These are phyloP conservation scores for Stigmatopora argus DNA, from an alignment of 2,113 vertebrate genomes.

Conservation along the genomic window DNA sequence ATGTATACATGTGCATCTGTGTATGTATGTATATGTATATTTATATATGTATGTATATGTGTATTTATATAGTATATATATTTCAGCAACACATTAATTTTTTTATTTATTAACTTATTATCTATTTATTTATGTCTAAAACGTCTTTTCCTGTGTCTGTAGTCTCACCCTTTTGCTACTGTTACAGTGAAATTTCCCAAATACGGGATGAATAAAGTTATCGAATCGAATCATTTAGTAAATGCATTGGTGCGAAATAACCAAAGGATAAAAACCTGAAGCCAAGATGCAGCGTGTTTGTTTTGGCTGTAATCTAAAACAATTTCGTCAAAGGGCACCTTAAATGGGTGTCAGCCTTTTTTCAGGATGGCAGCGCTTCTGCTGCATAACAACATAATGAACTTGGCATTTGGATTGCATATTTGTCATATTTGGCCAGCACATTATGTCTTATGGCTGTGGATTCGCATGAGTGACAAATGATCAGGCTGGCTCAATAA, in stretches of 20 bases:
- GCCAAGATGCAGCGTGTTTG: background rate
- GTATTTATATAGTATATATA: too few relatives aligned
- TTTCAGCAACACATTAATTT: too few relatives aligned
- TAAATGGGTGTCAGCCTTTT: slow-evolving; percentile 1
- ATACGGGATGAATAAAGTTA: too few relatives aligned
- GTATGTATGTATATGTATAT: too few relatives aligned
- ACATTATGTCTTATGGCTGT: background rate
- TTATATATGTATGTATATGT: too few relatives aligned
- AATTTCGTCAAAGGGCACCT: slow-evolving; percentile 12
- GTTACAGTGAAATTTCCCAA: too few relatives aligned
- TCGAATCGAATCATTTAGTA: too few relatives aligned
- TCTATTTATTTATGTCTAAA: too few relatives aligned
- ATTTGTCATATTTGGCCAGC: slow-evolving; percentile 5
- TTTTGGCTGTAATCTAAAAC: slow-evolving; percentile 8
- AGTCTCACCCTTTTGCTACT: too few relatives aligned
- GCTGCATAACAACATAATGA: slow-evolving; percentile 18
- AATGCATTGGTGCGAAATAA: background rate
- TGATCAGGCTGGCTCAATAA: background rate
- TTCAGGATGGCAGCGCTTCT: background rate
- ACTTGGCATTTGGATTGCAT: slow-evolving; percentile 27
- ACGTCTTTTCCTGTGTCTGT: too few relatives aligned
- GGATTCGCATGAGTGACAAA: slow-evolving; percentile 30
- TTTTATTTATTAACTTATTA: too few relatives aligned
- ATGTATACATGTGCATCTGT: too few relatives aligned
- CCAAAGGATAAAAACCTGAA: background rate